These are phyloP conservation scores for Agrilus planipennis DNA, from an alignment of 1,140 invertebrate species.

Conservation along the genomic window DNA sequence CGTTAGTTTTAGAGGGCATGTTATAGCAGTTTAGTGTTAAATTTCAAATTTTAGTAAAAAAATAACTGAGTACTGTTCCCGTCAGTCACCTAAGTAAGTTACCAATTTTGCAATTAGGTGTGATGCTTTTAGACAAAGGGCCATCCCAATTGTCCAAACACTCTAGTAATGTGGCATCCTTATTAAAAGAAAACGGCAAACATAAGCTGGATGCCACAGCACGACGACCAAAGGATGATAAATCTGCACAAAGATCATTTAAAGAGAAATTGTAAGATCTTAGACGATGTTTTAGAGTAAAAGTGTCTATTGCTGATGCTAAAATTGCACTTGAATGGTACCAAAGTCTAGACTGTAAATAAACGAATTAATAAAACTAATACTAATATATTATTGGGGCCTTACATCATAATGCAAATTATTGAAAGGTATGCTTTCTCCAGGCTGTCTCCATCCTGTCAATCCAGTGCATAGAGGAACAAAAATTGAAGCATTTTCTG, in stretches of 20 bases:
- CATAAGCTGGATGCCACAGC: slow-evolving; percentile 52
- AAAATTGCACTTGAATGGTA: slow-evolving; percentile 74
- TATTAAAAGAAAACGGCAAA: slow-evolving; percentile 54
- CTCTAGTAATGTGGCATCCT: slow-evolving; percentile 55
- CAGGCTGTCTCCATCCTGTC: slow-evolving; percentile 53
- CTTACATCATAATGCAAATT: slow-evolving; percentile 49
- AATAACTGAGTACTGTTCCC: too few relatives aligned
- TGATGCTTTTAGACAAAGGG: slow-evolving; percentile 50
- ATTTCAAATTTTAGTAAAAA: too few relatives aligned
- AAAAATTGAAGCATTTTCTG: slow-evolving; percentile 51
- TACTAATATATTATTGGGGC: slow-evolving; percentile 7
- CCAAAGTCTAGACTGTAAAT: slow-evolving; percentile 41
- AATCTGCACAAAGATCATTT: slow-evolving; percentile 51
- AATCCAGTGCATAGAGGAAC: slow-evolving; percentile 55
- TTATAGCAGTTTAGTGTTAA: too few relatives aligned
- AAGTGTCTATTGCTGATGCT: slow-evolving; percentile 66
- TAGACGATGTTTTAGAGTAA: slow-evolving; percentile 61
- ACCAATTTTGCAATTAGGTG: slow-evolving; percentile 55
- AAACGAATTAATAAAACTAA: neutral
- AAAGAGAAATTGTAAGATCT: slow-evolving; percentile 43
- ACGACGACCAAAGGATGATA: slow-evolving; percentile 54
- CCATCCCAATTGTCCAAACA: slow-evolving; percentile 53
- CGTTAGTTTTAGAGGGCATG: too few relatives aligned
- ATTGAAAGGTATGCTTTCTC: slow-evolving; percentile 43
- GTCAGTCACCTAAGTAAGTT: too few relatives aligned